Evolutionary conservation across 2,888 invertebrate species (phyloP), one percentile per base, ranked within the genome.

Genomic region (Labia minor): DNA sequence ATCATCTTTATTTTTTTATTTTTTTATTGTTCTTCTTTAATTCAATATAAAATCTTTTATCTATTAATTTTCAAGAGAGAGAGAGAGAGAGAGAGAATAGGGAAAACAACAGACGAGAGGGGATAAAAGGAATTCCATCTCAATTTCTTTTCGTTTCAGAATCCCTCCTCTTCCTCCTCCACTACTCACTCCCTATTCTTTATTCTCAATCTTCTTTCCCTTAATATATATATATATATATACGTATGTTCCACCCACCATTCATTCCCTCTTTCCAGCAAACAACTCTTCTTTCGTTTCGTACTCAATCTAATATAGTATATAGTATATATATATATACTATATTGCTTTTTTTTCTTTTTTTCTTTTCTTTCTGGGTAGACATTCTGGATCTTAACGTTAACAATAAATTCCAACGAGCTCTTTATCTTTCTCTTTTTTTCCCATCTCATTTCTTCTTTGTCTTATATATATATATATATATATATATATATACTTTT

Each of bases 21-120:
- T n/a, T n/a, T n/a, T n/a, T n/a, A n/a, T n/a, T n/a, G n/a, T n/a
- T n/a, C n/a, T 8, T 8, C 26, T 26, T 26, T 26, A 8, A 26
- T 26, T 26, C 26, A 26, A 26, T 26, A 26, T 26, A 3, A 3
- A 26, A 26, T 26, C 26, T 26, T 26, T 26, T 26, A 6, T 26
- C 26, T 26, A 26, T 26, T 26, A 26, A 26, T 26, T 26, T 26
- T 26, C 26, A 8, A 26, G 26, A 26, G 26, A n/a, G n/a, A n/a
- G n/a, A n/a, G n/a, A n/a, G n/a, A n/a, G n/a, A n/a, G 65, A 64
- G 67, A 69, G 67, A 69, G 66, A 68, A 69, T 66, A 67, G 68
- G 71, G 69, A 70, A 64, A 71, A 71, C 70, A 72, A 37, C 10
- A 16, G 11, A 64, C 63, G 21, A 65, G 68, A 68, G 66, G 68